These are phyloP conservation scores for Crotophaga sulcirostris DNA, from an alignment of 2,113 vertebrate genomes.

Conservation along the genomic window DNA sequence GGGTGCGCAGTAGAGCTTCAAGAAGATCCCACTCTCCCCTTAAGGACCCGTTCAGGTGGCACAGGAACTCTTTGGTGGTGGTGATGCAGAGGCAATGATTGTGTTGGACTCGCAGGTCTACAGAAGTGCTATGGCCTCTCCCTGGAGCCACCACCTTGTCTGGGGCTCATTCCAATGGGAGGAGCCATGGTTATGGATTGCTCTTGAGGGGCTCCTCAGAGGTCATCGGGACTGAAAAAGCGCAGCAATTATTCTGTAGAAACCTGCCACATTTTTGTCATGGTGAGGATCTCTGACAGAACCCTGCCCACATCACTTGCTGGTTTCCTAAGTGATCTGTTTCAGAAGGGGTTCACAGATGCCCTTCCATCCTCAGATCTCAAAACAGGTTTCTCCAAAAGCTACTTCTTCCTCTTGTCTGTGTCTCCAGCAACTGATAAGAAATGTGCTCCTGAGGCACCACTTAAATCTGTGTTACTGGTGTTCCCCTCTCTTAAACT, in stretches of 20 bases:
- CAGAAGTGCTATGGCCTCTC: neutral
- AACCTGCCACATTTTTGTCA: neutral
- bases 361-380: neutral
- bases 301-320: neutral
- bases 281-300: neutral
- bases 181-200: neutral
- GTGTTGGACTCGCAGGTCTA: neutral
- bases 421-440: neutral
- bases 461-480: neutral
- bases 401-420: neutral
- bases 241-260: neutral
- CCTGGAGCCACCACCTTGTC: fast-evolving
- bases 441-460: neutral
- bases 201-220: neutral
- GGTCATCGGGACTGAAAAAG: neutral
- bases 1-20: neutral
- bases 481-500: neutral
- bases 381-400: neutral
- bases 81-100: neutral
- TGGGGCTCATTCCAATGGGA: neutral
- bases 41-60: neutral
- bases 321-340: neutral
- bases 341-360: neutral
- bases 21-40: neutral
- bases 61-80: neutral